Evolutionary conservation across 2,888 invertebrate species (phyloP), one percentile per base, ranked within the genome.

Genomic region (Acanthosepion esculentum): DNA sequence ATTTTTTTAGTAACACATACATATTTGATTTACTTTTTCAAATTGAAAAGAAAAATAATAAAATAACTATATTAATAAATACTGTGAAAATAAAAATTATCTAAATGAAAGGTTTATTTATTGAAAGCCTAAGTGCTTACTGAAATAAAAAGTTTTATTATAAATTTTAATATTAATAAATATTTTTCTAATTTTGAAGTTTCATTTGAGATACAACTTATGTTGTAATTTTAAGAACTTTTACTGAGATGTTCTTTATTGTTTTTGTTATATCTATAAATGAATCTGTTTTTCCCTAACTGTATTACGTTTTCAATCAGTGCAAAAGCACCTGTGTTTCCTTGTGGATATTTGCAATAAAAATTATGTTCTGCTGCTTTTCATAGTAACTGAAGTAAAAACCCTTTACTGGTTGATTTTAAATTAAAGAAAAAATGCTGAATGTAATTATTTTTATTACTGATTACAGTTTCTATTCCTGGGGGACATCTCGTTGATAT

Each of bases 401-500:
- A 78, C 33, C 78, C 78, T 78, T 78, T 78, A 12, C n/a, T 33
- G 15, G 78, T n/a, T 78, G 78, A n/a, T 78, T 78, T 78, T 15
- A 78, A 78, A 78, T 78, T 78, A 33, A 78, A 78, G 78, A 78
- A 78, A 78, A 78, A 78, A 78, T n/a, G 6, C n/a, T 33, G n/a
- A 78, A n/a, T 78, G 15, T 33, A n/a, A 78, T 78, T 78, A 78
- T 78, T 78, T 78, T 78, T 78, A 78, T 78, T 78, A 78, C n/a
- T 78, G 78, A 78, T 78, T 78, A 78, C 78, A n/a, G 78, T n/a
- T 78, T n/a, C n/a, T 78, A n/a, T 78, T n/a, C 78, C 78, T 78
- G n/a, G 78, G n/a, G 78, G 78, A 78, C 33, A 78, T 78, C n/a
- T 78, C 33, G 78, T 78, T 78, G 78, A 78, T 78, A 78, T 78